These are phyloP conservation scores for Ammodytes marinus DNA, from an alignment of 2,113 vertebrate species.

Conservation along the genomic window DNA sequence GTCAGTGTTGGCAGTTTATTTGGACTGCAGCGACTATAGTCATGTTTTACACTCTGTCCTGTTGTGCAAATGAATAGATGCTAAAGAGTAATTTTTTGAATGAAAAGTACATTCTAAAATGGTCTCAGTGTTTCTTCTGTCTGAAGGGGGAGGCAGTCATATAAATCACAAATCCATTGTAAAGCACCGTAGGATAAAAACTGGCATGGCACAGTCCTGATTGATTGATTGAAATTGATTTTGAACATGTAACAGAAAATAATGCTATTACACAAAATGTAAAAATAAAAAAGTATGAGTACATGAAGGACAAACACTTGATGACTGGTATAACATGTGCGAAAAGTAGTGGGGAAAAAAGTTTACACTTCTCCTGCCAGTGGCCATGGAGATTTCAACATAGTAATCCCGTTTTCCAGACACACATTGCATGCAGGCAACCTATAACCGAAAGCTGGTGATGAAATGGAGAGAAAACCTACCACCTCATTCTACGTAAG, in stretches of 20 bases:
- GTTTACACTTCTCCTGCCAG: neutral
- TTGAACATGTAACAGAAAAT: too few relatives aligned
- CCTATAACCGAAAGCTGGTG: slow-evolving; percentile 2
- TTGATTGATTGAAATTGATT: too few relatives aligned
- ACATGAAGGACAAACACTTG: too few relatives aligned
- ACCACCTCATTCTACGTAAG: slow-evolving; percentile 61
- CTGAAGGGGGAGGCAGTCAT: neutral
- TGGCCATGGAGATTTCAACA: slow-evolving; percentile 32
- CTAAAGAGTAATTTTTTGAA: neutral
- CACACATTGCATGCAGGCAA: slow-evolving; percentile 27
- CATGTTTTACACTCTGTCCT: slow-evolving; percentile 2
- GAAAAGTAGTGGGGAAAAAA: too few relatives aligned
- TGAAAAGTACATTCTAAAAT: neutral
- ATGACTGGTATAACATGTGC: too few relatives aligned
- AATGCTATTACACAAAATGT: too few relatives aligned
- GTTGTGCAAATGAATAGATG: neutral
- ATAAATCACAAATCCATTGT: slow-evolving; percentile 25
- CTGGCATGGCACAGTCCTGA: neutral
- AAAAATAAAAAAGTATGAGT: too few relatives aligned
- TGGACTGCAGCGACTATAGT: too few relatives aligned
- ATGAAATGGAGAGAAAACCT: slow-evolving; percentile 26
- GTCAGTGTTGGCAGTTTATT: too few relatives aligned
- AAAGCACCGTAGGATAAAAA: slow-evolving; percentile 14
- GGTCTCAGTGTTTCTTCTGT: neutral
- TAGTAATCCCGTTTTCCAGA: slow-evolving; percentile 45